A percentile compares a stretch with the other conserved stretches of the same genome.
Evolutionary conservation across 1,140 invertebrate genomes (phyloP).

Genomic region (Papilio polytes): DNA sequence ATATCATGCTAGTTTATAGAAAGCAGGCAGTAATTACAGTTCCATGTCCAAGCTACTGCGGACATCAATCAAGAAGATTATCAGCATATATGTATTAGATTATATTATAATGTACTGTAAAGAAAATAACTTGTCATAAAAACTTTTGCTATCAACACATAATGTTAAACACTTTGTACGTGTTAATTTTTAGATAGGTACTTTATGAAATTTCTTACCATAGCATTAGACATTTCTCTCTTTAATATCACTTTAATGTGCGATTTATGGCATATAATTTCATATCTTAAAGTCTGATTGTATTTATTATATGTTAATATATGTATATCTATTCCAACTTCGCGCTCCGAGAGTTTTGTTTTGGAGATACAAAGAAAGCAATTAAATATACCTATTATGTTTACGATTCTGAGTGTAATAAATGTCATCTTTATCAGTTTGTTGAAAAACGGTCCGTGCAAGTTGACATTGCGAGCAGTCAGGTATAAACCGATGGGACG

Average conservation of each 20-base stretch:
- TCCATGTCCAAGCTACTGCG: not conserved
- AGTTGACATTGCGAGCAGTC: slow-evolving; percentile 26
- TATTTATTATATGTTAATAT: slow-evolving; percentile 33
- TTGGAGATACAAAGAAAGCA: slow-evolving; percentile 30
- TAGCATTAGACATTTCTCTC: slow-evolving; percentile 23
- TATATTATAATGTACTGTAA: not conserved
- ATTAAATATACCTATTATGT: slow-evolving; percentile 30
- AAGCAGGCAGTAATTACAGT: slow-evolving; percentile 11
- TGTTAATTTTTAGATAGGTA: not conserved
- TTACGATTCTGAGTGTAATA: slow-evolving; percentile 32
- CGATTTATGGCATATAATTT: slow-evolving; percentile 30
- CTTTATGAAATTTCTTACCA: not conserved
- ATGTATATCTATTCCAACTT: slow-evolving; percentile 25
- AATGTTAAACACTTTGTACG: not conserved
- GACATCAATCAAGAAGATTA: slow-evolving; percentile 22
- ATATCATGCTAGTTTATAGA: slow-evolving; percentile 22
- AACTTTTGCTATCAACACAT: not conserved
- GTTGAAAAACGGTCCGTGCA: slow-evolving; percentile 12
- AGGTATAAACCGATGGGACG: slow-evolving; percentile 25
- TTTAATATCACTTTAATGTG: not conserved
- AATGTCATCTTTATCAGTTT: slow-evolving; percentile 38
- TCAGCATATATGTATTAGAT: slow-evolving; percentile 13
- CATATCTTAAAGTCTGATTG: slow-evolving; percentile 8
- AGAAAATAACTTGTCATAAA: not conserved
- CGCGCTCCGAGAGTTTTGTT: slow-evolving; percentile 35